phyloP scores from a whole-genome alignment of 2,888 invertebrate species.

The Augiades crinisus region DNA sequence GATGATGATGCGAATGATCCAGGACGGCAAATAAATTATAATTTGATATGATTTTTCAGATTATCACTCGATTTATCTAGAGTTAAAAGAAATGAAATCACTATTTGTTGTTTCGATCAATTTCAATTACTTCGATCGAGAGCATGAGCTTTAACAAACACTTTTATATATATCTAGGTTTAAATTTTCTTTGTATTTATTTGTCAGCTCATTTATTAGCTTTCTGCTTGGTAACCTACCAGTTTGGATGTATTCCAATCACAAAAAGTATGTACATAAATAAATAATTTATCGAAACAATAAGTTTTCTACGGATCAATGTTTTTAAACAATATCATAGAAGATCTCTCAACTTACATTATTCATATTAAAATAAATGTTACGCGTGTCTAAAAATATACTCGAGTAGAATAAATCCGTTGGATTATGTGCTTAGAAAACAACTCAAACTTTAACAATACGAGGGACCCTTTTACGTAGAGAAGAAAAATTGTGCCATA shows the following conservation, averaged over 20 bases:
- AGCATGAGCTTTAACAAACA: constrained; percentile 5
- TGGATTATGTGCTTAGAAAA: not conserved
- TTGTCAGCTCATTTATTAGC: constrained; percentile 6
- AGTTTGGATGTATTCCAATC: constrained; percentile 46
- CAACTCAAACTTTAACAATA: constrained; percentile 51
- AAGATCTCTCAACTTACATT: no score
- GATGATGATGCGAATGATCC: no score
- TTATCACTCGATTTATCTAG: no score
- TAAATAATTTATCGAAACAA: constrained; percentile 35
- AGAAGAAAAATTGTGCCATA: constrained; percentile 54
- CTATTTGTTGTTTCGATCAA: no score
- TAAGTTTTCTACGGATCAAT: constrained; percentile 31
- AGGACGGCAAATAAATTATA: no score
- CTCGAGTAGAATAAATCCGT: no score
- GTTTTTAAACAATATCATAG: no score
- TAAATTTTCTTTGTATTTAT: constrained; percentile 5
- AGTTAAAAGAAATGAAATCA: no score
- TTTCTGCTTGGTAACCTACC: constrained; percentile 29
- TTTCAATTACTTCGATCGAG: constrained; percentile 4
- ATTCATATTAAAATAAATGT: no score
- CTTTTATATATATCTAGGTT: not conserved
- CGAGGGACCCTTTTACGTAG: constrained; percentile 53
- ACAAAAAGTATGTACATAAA: no score
- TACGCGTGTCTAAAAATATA: no score
- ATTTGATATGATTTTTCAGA: no score